phyloP scores from a whole-genome alignment of 2,797 vertebrate genomes.

The Manis javanica region DNA sequence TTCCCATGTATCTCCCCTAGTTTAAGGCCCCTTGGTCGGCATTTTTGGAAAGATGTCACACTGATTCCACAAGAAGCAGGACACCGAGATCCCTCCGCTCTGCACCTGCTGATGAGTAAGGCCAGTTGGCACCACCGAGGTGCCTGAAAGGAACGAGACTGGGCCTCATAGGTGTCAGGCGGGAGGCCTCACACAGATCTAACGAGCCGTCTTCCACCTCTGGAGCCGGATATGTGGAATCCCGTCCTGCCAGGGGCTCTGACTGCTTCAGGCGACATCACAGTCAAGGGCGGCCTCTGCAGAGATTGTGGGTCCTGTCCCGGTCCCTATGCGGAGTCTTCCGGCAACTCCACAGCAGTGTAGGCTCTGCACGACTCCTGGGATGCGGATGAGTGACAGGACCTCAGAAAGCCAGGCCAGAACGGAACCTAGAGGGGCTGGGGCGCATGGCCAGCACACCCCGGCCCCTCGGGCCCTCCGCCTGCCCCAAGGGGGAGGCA shows the following conservation, averaged over 20 bases:
- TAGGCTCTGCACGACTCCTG: too few relatives aligned
- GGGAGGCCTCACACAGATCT: slow-evolving; percentile 45
- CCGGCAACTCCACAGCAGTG: too few relatives aligned
- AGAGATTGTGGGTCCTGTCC: too few relatives aligned
- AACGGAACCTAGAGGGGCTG: too few relatives aligned
- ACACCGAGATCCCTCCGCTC: neutral
- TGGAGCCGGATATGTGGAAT: neutral
- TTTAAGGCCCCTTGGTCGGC: slow-evolving; percentile 24
- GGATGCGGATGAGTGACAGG: too few relatives aligned
- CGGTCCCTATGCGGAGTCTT: too few relatives aligned
- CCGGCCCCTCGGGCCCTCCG: too few relatives aligned
- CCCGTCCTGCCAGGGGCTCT: slow-evolving; percentile 1
- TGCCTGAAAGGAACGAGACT: slow-evolving; percentile 44
- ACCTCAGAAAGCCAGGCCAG: too few relatives aligned
- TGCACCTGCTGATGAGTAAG: slow-evolving; percentile 25
- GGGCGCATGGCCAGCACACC: too few relatives aligned
- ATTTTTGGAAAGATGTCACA: slow-evolving; percentile 36
- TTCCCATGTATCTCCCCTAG: slow-evolving; percentile 2
- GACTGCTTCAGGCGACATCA: neutral
- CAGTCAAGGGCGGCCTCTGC: too few relatives aligned
- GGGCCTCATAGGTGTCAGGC: neutral
- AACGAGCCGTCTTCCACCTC: slow-evolving; percentile 66
- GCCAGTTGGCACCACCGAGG: slow-evolving; percentile 59
- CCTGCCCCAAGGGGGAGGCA: too few relatives aligned
- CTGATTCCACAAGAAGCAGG: neutral